Base-by-base conservation (phyloP, 2,888 invertebrate species). In the Eristalis tenax region DNA sequence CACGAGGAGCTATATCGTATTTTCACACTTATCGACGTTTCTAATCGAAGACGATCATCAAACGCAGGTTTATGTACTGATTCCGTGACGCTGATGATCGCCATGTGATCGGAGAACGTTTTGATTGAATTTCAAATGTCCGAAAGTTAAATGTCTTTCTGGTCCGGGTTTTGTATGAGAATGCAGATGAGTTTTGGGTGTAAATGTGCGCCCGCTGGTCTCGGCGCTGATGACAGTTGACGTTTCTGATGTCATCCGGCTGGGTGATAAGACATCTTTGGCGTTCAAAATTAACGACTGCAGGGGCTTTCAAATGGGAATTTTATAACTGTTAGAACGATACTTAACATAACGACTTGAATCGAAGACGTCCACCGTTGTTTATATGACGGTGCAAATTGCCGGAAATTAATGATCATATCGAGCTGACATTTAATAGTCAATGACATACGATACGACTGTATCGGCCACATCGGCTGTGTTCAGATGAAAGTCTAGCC, bases 21-120 rank as follows among this genome's bases (percentile, higher is more conserved):
- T 83, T 86, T 86, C 86, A 86, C 86, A 86, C 86, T 86, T 86
- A 86, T 86, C 86, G 82, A 71, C 70, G 56, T 50, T 86, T 86
- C 78, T 78, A 86, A 86, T 86, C 86, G 86, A 82, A 86, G 79
- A 86, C 75, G 78, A 75, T 66, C 86, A 86, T 74, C 86, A 68
- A 78, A 75, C 74, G 32, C 75, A 74, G 70, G 82, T 75, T 79
- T 79, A 71, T 66, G 50, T 73, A 56, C 81, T 50, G 73, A 85
- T 56, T 57, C 59, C 32, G 15, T 68, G 76, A 73, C 28, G 65
- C 74, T 76, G 74, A 61, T 68, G 70, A n/a, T 64, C 35, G 61
- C 22, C 0, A 59, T 65, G 5, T 38, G 23, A 56, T 43, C 26
- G 6, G 15, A 26, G 61, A 43, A 32, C 65, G 50, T 66, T 79